Evolutionary conservation across 2,888 invertebrate genomes (phyloP).

Genomic region (Drosophila differens): DNA sequence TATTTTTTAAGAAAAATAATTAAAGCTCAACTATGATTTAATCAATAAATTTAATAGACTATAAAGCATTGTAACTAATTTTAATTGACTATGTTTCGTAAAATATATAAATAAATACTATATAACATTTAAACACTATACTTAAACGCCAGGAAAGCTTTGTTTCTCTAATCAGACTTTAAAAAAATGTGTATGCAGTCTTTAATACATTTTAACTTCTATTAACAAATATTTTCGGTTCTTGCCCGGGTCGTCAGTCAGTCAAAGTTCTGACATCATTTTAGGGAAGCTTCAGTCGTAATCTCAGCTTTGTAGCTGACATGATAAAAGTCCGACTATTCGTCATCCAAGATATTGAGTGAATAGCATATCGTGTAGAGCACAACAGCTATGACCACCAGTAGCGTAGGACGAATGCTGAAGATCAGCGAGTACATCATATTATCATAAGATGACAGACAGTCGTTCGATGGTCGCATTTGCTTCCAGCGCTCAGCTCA

Average conservation of each 20-base stretch:
- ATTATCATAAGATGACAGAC: neutral
- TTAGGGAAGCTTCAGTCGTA: neutral
- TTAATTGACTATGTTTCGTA: neutral
- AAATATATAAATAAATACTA: neutral
- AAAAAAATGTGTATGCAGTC: neutral
- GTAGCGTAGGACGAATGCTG: constrained; percentile 1
- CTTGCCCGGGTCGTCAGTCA: neutral
- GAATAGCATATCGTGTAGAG: neutral
- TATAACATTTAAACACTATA: neutral
- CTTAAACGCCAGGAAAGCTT: neutral
- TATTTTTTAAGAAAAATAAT: neutral
- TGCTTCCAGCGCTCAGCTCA: neutral
- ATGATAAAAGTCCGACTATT: neutral
- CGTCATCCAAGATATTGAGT: neutral
- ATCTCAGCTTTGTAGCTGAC: neutral
- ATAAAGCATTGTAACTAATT: neutral
- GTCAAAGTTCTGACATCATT: neutral
- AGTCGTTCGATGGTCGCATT: neutral
- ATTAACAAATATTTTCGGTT: neutral
- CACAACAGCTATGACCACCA: constrained; percentile 2
- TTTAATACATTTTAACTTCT: neutral
- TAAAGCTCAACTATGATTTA: neutral
- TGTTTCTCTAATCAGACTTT: neutral
- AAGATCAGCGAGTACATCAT: neutral
- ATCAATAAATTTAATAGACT: neutral